phyloP scores from a whole-genome alignment of 2,113 vertebrate species.

The Gambusia affinis region DNA sequence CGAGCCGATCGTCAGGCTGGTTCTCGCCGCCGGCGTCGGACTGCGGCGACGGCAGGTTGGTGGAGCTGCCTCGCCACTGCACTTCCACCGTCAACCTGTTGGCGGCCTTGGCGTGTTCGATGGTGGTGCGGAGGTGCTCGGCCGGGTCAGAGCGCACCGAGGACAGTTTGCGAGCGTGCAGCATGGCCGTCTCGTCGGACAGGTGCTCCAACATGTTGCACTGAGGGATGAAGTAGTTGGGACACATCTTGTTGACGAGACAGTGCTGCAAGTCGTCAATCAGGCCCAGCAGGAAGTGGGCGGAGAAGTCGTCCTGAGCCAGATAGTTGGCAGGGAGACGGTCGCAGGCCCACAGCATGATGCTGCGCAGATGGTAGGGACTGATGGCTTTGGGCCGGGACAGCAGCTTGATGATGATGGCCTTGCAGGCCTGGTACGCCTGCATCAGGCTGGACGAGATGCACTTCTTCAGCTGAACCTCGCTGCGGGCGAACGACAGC shows the following conservation, averaged over 20 bases:
- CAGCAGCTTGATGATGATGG: constrained; percentile 91
- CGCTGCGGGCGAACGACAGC: constrained; percentile 94
- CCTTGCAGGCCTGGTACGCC: constrained; percentile 96
- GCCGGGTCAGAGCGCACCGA: constrained; percentile 92
- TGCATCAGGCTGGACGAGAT: constrained; percentile 95
- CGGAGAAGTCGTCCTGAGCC: constrained; percentile 90
- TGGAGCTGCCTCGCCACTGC: constrained; percentile 85
- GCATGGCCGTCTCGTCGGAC: constrained; percentile 88
- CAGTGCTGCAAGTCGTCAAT: constrained; percentile 98
- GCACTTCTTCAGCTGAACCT: constrained; percentile 98
- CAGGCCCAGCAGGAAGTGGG: constrained; percentile 93
- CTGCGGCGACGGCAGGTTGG: constrained; percentile 87
- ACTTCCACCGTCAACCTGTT: constrained; percentile 89
- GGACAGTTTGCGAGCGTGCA: constrained; percentile 91
- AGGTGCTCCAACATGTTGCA: constrained; percentile 98
- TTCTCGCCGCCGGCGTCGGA: constrained; percentile 83
- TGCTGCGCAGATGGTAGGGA: constrained; percentile 94
- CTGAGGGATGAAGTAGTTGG: constrained; percentile 98
- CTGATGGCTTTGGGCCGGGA: constrained; percentile 93
- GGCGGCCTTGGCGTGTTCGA: constrained; percentile 93
- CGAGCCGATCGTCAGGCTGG: constrained; percentile 92
- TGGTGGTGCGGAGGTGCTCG: constrained; percentile 93
- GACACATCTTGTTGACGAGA: constrained; percentile 95
- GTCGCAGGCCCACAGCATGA: constrained; percentile 99
- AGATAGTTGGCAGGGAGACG: constrained; percentile 91